phyloP scores from a whole-genome alignment of 92 coral and sea anemone species.

The Palythoa heliodiscus region DNA sequence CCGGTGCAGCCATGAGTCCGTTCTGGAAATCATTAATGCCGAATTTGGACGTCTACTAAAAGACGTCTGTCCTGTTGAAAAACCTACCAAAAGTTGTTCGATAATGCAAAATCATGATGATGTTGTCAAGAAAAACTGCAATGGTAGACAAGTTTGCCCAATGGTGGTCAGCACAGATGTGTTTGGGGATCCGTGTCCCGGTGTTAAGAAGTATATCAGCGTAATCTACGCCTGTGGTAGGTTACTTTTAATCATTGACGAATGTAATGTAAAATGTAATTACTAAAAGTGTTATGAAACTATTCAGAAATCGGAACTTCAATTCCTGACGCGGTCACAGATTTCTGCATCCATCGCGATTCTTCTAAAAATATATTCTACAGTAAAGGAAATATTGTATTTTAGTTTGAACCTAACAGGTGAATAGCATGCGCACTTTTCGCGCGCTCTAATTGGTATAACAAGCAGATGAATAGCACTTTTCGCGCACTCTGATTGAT shows the following conservation, averaged over 20 bases:
- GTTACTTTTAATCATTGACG: background rate
- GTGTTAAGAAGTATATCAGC: conserved; percentile 45
- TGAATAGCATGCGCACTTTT: too few relatives aligned
- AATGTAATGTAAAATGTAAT: too few relatives aligned
- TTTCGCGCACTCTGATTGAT: too few relatives aligned
- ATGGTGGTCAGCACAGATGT: conserved; percentile 32
- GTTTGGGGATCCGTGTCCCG: conserved; percentile 55
- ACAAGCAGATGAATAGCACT: too few relatives aligned
- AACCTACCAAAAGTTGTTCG: conserved; percentile 15
- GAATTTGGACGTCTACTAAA: conserved; percentile 20
- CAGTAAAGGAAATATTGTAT: too few relatives aligned
- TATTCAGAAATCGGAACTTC: too few relatives aligned
- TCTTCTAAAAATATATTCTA: too few relatives aligned
- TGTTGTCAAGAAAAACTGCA: conserved; percentile 31
- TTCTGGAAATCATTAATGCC: conserved; percentile 12
- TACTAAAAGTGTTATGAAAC: too few relatives aligned
- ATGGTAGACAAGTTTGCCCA: conserved; percentile 33
- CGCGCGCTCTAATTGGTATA: too few relatives aligned
- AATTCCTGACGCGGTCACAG: too few relatives aligned
- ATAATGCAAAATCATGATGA: background rate
- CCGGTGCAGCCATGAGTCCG: conserved; percentile 21
- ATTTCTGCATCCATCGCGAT: too few relatives aligned
- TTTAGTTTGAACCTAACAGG: too few relatives aligned
- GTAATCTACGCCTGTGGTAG: conserved; percentile 58
- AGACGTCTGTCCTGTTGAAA: conserved; percentile 28